Conservation (phyloP, 2,888 invertebrate genomes). For the Enchytraeus crypticus region DNA sequence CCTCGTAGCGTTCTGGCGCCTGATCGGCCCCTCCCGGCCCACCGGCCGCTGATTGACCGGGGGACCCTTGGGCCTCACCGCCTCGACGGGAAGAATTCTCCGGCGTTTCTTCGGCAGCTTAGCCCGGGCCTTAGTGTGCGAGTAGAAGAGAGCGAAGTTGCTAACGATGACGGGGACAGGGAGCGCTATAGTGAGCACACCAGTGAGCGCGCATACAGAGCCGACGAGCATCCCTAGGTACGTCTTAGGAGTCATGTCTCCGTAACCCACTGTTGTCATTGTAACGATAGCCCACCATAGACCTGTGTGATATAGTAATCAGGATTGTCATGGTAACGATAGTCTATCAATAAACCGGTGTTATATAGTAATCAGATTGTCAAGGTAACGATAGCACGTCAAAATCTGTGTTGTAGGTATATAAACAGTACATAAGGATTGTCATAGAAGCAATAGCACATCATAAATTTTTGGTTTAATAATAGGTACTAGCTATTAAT, state of each 20-base stretch:
- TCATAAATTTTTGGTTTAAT: too few species aligned
- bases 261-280: conserved; percentile 48
- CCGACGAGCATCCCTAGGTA: conserved; percentile 39
- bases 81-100: conserved; percentile 75
- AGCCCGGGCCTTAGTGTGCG: conserved; percentile 45
- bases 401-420: conserved; percentile 74
- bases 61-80: conserved; percentile 48
- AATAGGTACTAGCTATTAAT: too few species aligned
- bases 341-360: too few species aligned
- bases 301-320: conserved; percentile 66
- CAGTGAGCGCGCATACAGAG: conserved; percentile 43
- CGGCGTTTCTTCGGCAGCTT: conserved; percentile 85
- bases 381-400: conserved; percentile 98
- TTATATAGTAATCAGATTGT: too few species aligned
- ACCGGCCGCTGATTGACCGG: not conserved
- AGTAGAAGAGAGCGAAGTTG: conserved; percentile 45
- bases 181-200: conserved; percentile 45
- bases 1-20: too few species aligned
- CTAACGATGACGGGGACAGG: conserved; percentile 47
- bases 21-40: not conserved
- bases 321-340: too few species aligned
- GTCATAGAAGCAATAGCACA: too few species aligned
- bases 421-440: conserved; percentile 13
- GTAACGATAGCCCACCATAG: conserved; percentile 49
- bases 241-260: conserved; percentile 39